Evolutionary conservation across 1,140 invertebrate genomes (phyloP).

Genomic region (Drosophila tristis): DNA sequence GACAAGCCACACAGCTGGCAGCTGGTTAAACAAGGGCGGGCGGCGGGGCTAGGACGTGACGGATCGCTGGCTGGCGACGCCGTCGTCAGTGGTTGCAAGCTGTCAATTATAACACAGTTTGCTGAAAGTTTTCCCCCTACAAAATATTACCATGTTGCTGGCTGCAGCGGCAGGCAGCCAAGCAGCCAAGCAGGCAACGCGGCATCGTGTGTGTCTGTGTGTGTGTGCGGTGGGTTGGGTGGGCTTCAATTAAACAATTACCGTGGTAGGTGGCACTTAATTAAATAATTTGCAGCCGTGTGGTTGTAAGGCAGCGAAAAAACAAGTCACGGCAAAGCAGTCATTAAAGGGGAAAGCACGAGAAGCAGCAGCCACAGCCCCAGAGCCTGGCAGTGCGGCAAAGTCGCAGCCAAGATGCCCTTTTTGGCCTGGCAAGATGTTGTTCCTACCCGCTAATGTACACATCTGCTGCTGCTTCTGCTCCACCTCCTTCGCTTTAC

Average conservation of each 20-base stretch:
- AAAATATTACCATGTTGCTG: slow-evolving; percentile 15
- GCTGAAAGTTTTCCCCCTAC: slow-evolving; percentile 56
- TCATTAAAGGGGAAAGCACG: slow-evolving; percentile 2
- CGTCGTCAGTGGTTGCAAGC: slow-evolving; percentile 42
- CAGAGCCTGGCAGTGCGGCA: slow-evolving; percentile 1
- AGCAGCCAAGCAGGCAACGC: no score
- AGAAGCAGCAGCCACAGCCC: not conserved
- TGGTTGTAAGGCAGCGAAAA: slow-evolving; percentile 49
- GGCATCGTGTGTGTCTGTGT: not conserved
- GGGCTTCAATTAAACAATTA: slow-evolving; percentile 73
- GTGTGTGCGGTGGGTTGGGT: not conserved
- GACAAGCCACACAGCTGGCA: slow-evolving; percentile 41
- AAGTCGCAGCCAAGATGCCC: slow-evolving; percentile 21
- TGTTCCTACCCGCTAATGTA: slow-evolving; percentile 1
- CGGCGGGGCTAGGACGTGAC: not conserved
- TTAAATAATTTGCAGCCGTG: slow-evolving; percentile 75
- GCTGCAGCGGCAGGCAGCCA: not conserved
- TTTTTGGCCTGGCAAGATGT: not conserved
- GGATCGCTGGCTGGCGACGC: slow-evolving; percentile 3
- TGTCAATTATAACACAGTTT: slow-evolving; percentile 73
- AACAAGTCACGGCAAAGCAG: slow-evolving; percentile 1
- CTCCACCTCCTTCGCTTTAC: not conserved
- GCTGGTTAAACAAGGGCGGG: slow-evolving; percentile 35
- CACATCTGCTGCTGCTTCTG: not conserved
- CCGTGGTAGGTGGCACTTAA: slow-evolving; percentile 74